phyloP scores from a whole-genome alignment of 2,797 vertebrate genomes.

The Hippopotamyrus pictus region DNA sequence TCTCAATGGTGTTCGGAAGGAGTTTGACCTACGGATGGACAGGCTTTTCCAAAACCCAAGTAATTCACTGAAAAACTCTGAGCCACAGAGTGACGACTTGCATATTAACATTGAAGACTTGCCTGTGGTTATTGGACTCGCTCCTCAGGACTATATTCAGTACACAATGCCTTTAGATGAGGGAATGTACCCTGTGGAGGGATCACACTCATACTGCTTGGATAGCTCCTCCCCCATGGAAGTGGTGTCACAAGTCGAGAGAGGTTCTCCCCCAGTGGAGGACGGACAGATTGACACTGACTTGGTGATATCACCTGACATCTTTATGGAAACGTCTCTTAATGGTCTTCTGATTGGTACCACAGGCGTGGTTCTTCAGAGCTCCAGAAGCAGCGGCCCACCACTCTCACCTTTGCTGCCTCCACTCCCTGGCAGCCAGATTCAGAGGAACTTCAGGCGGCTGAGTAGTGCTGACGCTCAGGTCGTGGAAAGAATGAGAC shows the following conservation, averaged over 20 bases:
- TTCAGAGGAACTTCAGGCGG: slow-evolving; percentile 80
- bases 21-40: slow-evolving; percentile 85
- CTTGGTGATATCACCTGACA: slow-evolving; percentile 73
- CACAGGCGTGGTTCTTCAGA: slow-evolving; percentile 80
- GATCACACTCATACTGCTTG: slow-evolving; percentile 81
- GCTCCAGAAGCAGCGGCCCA: slow-evolving; percentile 68
- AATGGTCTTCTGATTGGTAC: slow-evolving; percentile 78
- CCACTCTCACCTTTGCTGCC: slow-evolving; percentile 90
- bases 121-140: slow-evolving; percentile 93
- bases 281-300: slow-evolving; percentile 72
- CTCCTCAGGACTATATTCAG: slow-evolving; percentile 98
- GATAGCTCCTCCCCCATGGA: slow-evolving; percentile 91
- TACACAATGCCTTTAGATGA: slow-evolving; percentile 99
- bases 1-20: slow-evolving; percentile 85
- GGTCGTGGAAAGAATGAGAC: slow-evolving; percentile 81
- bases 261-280: slow-evolving; percentile 66
- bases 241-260: slow-evolving; percentile 75
- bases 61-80: slow-evolving; percentile 70
- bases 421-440: slow-evolving; percentile 73
- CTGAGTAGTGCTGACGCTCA: slow-evolving; percentile 77
- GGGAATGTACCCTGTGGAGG: slow-evolving; percentile 89
- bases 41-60: slow-evolving; percentile 76
- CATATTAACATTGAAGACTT: slow-evolving; percentile 88
- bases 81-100: slow-evolving; percentile 76
- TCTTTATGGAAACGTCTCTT: slow-evolving; percentile 82